A percentile compares a stretch with the other conserved stretches of the same genome.
Evolutionary conservation across 2,797 vertebrate genomes (phyloP).

Genomic region (Artibeus lituratus): DNA sequence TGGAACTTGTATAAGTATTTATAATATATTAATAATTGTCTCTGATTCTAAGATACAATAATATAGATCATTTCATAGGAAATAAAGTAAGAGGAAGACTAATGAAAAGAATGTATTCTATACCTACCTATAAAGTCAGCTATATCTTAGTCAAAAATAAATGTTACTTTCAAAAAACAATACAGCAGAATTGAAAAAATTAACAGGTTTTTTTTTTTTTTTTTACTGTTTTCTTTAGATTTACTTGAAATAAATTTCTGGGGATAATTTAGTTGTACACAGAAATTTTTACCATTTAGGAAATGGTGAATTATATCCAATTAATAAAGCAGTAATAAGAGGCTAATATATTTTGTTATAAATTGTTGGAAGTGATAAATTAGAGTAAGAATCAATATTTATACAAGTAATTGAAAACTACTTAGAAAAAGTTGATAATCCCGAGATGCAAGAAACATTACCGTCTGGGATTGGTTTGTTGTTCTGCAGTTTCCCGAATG

Average conservation of each 20-base stretch:
- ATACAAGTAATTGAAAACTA: slow-evolving; percentile 12
- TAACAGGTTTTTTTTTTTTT: neutral
- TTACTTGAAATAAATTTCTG: slow-evolving; percentile 39
- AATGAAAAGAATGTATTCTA: neutral
- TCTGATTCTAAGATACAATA: neutral
- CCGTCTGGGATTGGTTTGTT: neutral
- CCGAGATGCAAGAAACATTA: neutral
- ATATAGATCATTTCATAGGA: neutral
- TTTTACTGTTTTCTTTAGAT: slow-evolving; percentile 3
- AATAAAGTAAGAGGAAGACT: neutral
- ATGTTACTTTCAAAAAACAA: neutral
- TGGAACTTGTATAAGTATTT: neutral
- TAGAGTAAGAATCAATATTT: neutral
- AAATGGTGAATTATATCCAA: neutral
- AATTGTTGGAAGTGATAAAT: slow-evolving; percentile 25
- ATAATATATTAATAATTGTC: neutral
- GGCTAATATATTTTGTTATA: neutral
- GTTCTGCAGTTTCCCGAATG: neutral
- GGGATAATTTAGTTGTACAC: neutral
- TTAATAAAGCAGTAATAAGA: slow-evolving; percentile 1
- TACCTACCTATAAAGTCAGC: neutral
- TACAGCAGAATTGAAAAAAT: neutral
- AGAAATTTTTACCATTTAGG: neutral
- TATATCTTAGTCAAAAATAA: slow-evolving; percentile 18
- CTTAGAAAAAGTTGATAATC: neutral